Percentiles rank a stretch among this genome's conserved stretches.
These are phyloP conservation scores for Cacatua alba DNA, from an alignment of 2,113 vertebrate species.

Conservation along the genomic window DNA sequence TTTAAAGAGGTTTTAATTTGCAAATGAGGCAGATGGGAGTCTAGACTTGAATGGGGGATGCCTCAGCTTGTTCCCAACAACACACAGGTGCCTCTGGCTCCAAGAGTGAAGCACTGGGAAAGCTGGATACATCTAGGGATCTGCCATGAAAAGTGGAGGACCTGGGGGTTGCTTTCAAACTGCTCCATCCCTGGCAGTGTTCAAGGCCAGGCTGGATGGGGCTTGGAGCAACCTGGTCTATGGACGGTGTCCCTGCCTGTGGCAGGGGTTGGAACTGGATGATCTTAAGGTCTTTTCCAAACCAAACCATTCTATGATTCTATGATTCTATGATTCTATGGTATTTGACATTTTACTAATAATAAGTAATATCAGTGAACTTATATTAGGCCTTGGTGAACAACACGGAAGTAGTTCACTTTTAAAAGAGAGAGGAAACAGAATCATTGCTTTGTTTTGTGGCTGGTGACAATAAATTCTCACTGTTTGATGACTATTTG, in stretches of 20 bases:
- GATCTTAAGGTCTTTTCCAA: no score
- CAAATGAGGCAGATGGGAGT: not conserved
- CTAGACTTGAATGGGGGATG: not conserved
- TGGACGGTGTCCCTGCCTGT: no score
- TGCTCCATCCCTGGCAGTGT: not conserved
- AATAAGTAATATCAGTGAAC: not conserved
- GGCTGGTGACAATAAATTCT: not conserved
- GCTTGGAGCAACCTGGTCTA: not conserved
- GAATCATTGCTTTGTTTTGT: not conserved
- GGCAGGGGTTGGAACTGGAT: no score
- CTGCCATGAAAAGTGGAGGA: not conserved
- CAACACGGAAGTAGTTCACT: fast-evolving
- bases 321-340: not conserved
- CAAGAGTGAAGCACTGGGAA: not conserved
- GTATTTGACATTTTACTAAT: not conserved
- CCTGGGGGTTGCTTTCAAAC: not conserved
- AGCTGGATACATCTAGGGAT: not conserved
- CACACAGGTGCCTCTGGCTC: not conserved
- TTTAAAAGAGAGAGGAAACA: not conserved
- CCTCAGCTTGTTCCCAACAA: not conserved
- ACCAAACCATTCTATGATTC: not conserved
- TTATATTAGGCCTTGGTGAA: not conserved
- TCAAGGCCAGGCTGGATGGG: not conserved
- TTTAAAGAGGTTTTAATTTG: not conserved
- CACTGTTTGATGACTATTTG: not conserved